phyloP scores from a whole-genome alignment of 2,797 vertebrate species.

The Cirrhinus mrigala region DNA sequence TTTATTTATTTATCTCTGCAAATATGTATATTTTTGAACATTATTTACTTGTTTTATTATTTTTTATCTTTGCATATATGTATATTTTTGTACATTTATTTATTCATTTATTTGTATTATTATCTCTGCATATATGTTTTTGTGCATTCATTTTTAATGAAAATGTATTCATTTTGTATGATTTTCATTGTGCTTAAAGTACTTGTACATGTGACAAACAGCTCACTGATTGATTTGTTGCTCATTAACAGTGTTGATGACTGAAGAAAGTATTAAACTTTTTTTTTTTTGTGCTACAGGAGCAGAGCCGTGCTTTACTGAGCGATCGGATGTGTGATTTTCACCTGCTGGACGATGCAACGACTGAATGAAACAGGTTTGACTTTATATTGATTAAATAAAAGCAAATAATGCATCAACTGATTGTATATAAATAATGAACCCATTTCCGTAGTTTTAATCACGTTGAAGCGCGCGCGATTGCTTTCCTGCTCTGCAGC shows the following conservation, averaged over 20 bases:
- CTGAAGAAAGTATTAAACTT: neutral
- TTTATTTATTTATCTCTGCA: neutral
- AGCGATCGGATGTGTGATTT: no score
- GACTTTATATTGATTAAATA: neutral
- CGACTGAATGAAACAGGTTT: neutral
- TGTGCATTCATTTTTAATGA: neutral
- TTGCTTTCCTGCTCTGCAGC: no score
- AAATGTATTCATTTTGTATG: neutral
- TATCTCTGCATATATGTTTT: neutral
- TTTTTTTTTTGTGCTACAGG: neutral
- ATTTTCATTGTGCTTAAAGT: neutral
- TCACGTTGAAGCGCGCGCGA: neutral
- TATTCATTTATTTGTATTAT: neutral
- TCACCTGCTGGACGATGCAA: no score
- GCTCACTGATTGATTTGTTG: neutral
- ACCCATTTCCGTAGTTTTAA: no score
- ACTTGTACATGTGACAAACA: neutral
- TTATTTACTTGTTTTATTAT: no score
- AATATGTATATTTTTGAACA: no score
- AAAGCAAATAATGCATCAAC: neutral
- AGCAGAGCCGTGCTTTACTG: neutral
- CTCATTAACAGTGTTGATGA: neutral
- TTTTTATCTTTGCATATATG: no score
- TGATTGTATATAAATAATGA: neutral
- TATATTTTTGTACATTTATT: no score